phyloP scores from a whole-genome alignment of 2,888 invertebrate genomes.

The Scaptomyza reducta region DNA sequence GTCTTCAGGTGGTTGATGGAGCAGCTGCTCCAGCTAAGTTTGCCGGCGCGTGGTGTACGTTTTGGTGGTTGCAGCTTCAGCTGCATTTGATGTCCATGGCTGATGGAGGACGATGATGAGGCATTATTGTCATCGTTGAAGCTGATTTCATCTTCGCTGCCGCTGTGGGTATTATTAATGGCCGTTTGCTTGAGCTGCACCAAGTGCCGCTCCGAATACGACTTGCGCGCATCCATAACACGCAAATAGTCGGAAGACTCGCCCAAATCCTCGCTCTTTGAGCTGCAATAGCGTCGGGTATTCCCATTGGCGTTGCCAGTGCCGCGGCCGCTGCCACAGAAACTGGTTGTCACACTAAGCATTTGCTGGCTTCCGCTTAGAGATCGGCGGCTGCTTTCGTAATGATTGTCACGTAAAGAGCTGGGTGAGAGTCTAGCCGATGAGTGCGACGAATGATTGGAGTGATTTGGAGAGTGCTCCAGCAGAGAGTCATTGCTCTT shows the following conservation, averaged over 20 bases:
- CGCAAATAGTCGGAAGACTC: slow-evolving; percentile 78
- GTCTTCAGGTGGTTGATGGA: slow-evolving; percentile 82
- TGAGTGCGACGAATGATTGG: slow-evolving; percentile 66
- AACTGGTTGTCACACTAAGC: slow-evolving; percentile 77
- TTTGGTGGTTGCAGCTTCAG: slow-evolving; percentile 42
- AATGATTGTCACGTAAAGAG: slow-evolving; percentile 81
- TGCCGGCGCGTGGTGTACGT: slow-evolving; percentile 50
- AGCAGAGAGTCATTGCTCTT: slow-evolving; percentile 84
- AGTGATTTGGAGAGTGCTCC: slow-evolving; percentile 80
- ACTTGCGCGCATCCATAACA: slow-evolving; percentile 82
- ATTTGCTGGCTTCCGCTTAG: slow-evolving; percentile 66
- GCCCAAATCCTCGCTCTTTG: slow-evolving; percentile 82
- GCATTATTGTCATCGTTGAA: slow-evolving; percentile 83
- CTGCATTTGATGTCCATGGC: slow-evolving; percentile 33
- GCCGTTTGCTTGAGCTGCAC: slow-evolving; percentile 83
- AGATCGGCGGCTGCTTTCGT: slow-evolving; percentile 74
- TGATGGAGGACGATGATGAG: slow-evolving; percentile 48
- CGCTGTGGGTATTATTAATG: slow-evolving; percentile 81
- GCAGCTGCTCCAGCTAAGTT: slow-evolving; percentile 80
- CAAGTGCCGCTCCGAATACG: slow-evolving; percentile 83
- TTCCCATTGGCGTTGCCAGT: slow-evolving; percentile 19
- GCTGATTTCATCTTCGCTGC: slow-evolving; percentile 81
- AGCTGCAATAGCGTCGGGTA: slow-evolving; percentile 79
- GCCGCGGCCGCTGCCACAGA: slow-evolving; percentile 55
- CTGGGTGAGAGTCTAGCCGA: slow-evolving; percentile 80